Evolutionary conservation across 1,140 invertebrate species (phyloP), one percentile per base, ranked within the genome.

Genomic region (Conopomorpha cramerella): DNA sequence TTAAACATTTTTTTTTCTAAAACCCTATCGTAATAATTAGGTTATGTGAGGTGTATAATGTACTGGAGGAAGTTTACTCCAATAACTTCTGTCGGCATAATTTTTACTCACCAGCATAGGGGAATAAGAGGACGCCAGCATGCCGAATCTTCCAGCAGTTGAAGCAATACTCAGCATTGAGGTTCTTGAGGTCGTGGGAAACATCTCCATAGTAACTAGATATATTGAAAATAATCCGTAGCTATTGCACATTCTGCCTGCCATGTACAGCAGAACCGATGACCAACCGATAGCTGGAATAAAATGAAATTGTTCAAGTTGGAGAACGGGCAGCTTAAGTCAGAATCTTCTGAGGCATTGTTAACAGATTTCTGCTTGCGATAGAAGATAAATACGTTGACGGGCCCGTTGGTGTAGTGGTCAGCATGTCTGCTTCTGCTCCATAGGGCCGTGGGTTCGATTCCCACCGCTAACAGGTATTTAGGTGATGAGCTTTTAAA

Each of bases 191-290:
- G 81, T 81, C 7, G 87, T 89, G 2, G 87, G 87, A 47, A 87
- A 89, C 51, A 88, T 73, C 60, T 89, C 87, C 32, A 85, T 78
- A 0, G 86, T 85, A 18, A 85, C 84, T 37, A 88, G 79, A 47
- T 84, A 82, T 12, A 87, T 51, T 2, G 79, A 77, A 36, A 80
- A 80, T 45, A 84, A 80, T 0, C 83, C 78, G 45, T 81, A 79
- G 12, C 83, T 83, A 38, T 82, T 86, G 40, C 81, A 81, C 64
- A 83, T 83, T 65, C 86, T 88, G 2, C 86, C 87, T 2, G 78
- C 45, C 41, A 89, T 62, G 45, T 85, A 87, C 6, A 82, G 42
- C 12, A 60, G 10, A 6, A 62, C 38, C 0, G 70, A 66, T 1
- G 46, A 46, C 64, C 70, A 70, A 38, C 49, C 49, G 4, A 59